These are phyloP conservation scores for Alcedo atthis DNA, from an alignment of 2,797 vertebrate genomes.

Conservation along the genomic window DNA sequence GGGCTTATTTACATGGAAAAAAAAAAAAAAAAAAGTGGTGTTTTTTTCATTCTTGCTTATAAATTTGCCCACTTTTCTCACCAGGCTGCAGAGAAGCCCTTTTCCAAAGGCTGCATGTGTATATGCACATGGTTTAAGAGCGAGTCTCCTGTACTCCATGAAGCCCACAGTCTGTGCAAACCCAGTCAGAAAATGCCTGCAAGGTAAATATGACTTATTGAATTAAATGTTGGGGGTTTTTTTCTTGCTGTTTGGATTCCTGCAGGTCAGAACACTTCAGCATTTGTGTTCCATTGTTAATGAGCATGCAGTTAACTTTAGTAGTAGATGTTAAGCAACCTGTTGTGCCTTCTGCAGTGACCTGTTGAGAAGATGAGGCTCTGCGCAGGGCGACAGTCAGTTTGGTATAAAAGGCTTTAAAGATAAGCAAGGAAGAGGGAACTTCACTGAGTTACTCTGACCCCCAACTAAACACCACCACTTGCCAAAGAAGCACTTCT, in stretches of 20 bases:
- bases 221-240: background rate
- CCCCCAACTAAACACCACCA: background rate
- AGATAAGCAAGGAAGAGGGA: background rate
- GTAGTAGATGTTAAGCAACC: background rate
- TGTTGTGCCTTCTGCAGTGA: background rate
- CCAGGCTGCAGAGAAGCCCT: background rate
- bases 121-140: background rate
- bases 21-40: background rate
- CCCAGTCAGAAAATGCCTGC: background rate
- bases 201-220: background rate
- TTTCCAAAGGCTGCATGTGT: background rate
- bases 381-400: background rate
- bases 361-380: background rate
- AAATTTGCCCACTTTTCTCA: background rate
- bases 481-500: background rate
- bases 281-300: background rate
- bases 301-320: background rate
- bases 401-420: background rate
- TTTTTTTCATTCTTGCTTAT: background rate
- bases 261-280: background rate
- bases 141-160: background rate
- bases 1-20: background rate
- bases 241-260: background rate
- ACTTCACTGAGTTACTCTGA: background rate
- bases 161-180: background rate